Evolutionary conservation across 2,888 invertebrate species (phyloP), one percentile per base, ranked within the genome.

Genomic region (Phasia obesa): DNA sequence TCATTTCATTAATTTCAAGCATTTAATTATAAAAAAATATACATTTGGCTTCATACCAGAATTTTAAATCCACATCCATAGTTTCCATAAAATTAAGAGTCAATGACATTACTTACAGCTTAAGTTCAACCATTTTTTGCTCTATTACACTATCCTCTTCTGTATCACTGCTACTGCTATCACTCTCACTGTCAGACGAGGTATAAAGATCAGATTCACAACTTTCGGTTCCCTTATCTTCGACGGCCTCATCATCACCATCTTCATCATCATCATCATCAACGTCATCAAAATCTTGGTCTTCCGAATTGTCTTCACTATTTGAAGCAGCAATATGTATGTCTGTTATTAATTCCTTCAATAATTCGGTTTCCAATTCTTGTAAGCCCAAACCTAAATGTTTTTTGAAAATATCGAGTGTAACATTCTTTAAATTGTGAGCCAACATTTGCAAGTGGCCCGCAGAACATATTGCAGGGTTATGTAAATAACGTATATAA

Each of bases 271-370:
- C 86, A 17, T 71, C 85, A 55, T 81, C 82, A 19, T 59, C 74
- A 17, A 64, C 77, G 17, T 67, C 81, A 75, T 86, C 87, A 6
- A 87, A 86, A 17, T 71, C 85, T 2, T 83, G 85, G 57, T 75
- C 81, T 47, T 84, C 85, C 0, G 65, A 73, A 38, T 84, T 85
- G 23, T 84, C 81, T 23, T 85, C 86, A 53, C 84, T 80, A 17
- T 65, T 74, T 23, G 84, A 71, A 2, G 85, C 73, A 3, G 86
- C 87, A 15, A 89, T 85, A 79, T 89, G 88, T 73, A 90, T 88
- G 73, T 90, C 90, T 11, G 87, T 87, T 79, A 91, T 88, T 35
- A 91, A 80, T 64, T 91, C 91, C 69, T 87, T 88, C 15, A 91
- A 84, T 53, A 91, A 71, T 67, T 91, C 90, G 47, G 88, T 88